A percentile compares a stretch with the other conserved stretches of the same genome.
Conservation (phyloP, 1,140 invertebrate species). For the Leptinotarsa defecta region DNA sequence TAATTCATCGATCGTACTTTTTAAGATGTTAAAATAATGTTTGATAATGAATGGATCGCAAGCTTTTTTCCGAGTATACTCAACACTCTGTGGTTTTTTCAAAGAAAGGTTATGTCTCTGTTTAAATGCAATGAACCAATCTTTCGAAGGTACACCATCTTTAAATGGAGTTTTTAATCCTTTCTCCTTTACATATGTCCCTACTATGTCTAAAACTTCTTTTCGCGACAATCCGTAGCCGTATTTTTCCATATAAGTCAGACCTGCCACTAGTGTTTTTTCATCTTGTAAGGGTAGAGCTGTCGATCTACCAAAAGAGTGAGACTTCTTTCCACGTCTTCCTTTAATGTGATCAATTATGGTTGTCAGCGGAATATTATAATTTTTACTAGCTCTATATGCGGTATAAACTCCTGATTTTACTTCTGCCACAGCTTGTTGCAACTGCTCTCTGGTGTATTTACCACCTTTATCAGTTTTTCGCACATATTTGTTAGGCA, state of each 20-base stretch:
- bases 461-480: background rate
- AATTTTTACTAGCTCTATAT: background rate
- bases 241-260: constrained; percentile 48
- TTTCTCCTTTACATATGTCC: constrained; percentile 46
- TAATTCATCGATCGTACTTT: no score
- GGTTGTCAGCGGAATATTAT: constrained; percentile 10
- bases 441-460: background rate
- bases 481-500: no score
- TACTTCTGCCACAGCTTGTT: background rate
- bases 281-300: constrained; percentile 30
- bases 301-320: constrained; percentile 4
- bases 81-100: constrained; percentile 16
- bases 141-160: constrained; percentile 51
- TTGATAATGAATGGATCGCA: no score
- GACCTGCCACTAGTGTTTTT: constrained; percentile 38
- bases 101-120: constrained; percentile 47
- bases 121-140: constrained; percentile 53
- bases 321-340: background rate
- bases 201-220: constrained; percentile 47
- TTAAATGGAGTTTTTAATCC: constrained; percentile 50
- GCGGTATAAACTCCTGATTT: background rate
- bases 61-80: no score
- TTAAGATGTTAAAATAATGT: no score
- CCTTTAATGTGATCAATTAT: background rate
- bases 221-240: constrained; percentile 47